A percentile compares a stretch with the other conserved stretches of the same genome.
Evolutionary conservation across 2,797 vertebrate species (phyloP).

Genomic region (Neopelma chrysocephalum): DNA sequence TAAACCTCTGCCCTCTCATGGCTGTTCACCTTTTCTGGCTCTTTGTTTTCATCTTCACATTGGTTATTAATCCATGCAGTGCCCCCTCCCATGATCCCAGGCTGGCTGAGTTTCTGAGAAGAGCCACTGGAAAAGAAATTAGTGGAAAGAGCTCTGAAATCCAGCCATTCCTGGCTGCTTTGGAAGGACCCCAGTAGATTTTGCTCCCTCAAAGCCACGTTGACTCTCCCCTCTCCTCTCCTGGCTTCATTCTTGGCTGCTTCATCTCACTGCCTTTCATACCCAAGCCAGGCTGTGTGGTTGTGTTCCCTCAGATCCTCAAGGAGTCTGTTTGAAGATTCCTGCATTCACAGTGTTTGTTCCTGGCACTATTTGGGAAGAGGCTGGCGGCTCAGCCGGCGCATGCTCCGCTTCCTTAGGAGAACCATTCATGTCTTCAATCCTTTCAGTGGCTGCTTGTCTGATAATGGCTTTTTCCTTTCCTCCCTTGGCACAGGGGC

Average conservation of each 20-base stretch:
- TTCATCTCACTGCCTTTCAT: background rate
- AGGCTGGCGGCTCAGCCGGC: background rate
- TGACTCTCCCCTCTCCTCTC: fast-evolving
- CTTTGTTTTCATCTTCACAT: background rate
- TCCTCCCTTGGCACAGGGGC: conserved; percentile 76
- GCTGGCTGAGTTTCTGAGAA: background rate
- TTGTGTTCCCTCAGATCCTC: background rate
- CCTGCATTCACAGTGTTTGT: background rate
- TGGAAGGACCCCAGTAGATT: background rate
- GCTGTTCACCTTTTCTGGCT: background rate
- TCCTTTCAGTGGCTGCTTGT: background rate
- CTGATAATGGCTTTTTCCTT: background rate
- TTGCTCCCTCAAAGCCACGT: background rate
- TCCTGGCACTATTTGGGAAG: background rate
- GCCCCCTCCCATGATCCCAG: background rate
- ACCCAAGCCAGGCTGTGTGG: background rate
- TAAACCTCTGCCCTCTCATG: background rate
- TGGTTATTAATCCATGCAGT: background rate
- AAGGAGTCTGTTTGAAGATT: background rate
- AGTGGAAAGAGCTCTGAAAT: background rate
- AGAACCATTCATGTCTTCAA: background rate
- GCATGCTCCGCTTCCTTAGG: background rate
- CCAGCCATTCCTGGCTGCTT: background rate
- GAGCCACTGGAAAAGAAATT: background rate
- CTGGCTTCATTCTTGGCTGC: background rate